A percentile compares a stretch with the other conserved stretches of the same genome.
Evolutionary conservation across 2,888 invertebrate genomes (phyloP).

Genomic region (Scaptomyza caliginosa): DNA sequence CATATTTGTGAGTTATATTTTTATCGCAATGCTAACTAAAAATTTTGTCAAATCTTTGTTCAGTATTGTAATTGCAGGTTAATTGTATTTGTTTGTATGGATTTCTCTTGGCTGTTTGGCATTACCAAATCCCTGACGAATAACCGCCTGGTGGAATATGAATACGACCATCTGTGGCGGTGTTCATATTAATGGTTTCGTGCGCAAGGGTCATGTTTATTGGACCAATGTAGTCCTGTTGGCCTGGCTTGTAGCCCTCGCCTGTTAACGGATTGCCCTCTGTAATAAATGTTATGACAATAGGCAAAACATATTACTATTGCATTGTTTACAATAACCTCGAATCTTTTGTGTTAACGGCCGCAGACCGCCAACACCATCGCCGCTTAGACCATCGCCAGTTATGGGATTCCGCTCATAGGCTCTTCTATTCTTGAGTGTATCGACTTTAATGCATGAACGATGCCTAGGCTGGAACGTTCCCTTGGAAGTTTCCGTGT

Average conservation of each 20-base stretch:
- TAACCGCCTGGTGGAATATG: conserved; percentile 20
- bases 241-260: conserved; percentile 16
- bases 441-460: conserved; percentile 33
- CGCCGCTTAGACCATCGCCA: conserved; percentile 46
- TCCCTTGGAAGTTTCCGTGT: conserved; percentile 18
- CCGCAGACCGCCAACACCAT: conserved; percentile 43
- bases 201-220: background rate
- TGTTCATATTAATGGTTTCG: background rate
- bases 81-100: background rate
- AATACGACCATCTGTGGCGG: background rate
- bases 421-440: background rate
- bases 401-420: conserved; percentile 57
- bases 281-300: background rate
- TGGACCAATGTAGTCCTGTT: conserved; percentile 5
- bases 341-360: conserved; percentile 38
- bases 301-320: background rate
- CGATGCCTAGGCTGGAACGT: conserved; percentile 7
- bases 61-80: background rate
- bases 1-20: too few relatives aligned
- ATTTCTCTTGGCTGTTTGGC: background rate
- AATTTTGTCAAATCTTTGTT: background rate
- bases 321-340: conserved; percentile 15
- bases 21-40: background rate
- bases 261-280: conserved; percentile 23
- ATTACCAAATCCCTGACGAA: conserved; percentile 21